Conservation (phyloP, 2,113 vertebrate genomes). For the Eidolon helvum region DNA sequence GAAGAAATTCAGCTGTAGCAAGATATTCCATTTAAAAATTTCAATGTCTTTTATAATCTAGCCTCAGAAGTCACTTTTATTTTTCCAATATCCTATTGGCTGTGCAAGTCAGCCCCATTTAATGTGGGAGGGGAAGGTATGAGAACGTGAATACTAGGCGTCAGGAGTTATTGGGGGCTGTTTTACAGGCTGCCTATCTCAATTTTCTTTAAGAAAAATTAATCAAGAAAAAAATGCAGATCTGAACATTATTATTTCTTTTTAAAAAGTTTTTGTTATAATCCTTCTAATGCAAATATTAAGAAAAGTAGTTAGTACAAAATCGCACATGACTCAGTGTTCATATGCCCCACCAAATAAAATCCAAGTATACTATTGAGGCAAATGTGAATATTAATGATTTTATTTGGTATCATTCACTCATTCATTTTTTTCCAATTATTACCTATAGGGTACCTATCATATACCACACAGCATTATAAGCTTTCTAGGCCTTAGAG, state of each 20-base stretch:
- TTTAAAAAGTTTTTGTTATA: not conserved
- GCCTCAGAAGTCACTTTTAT: not conserved
- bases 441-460: not conserved
- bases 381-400: not conserved
- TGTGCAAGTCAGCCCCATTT: not conserved
- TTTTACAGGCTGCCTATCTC: not conserved
- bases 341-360: not conserved
- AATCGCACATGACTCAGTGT: not conserved
- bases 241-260: not conserved
- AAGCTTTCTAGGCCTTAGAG: not conserved
- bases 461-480: not conserved
- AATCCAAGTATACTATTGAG: not conserved
- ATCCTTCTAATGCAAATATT: slow-evolving; percentile 1
- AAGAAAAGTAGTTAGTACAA: not conserved
- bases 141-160: not conserved
- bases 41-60: not conserved
- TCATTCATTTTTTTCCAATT: not conserved
- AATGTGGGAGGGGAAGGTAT: not conserved
- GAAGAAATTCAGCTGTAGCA: not conserved
- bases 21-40: not conserved
- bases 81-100: not conserved
- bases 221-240: not conserved
- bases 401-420: not conserved
- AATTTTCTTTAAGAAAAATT: not conserved
- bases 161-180: not conserved